A percentile compares a stretch with the other conserved stretches of the same genome.
These are phyloP conservation scores for Entelurus aequoreus DNA, from an alignment of 2,113 vertebrate species.

Conservation along the genomic window DNA sequence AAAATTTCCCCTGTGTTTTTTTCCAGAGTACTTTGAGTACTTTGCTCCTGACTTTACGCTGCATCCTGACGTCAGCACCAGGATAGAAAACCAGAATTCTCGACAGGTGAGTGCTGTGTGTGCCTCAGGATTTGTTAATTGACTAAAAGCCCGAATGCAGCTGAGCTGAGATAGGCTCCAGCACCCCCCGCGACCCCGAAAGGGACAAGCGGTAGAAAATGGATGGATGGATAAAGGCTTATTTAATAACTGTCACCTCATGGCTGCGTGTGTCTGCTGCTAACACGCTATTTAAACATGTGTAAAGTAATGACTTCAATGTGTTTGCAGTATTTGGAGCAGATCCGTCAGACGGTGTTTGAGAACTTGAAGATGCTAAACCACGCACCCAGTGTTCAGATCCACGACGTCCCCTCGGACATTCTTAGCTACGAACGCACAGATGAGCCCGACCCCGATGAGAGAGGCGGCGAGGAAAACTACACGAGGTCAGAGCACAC, in stretches of 20 bases:
- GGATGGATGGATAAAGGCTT: too few relatives aligned
- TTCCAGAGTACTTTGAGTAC: conserved; percentile 95
- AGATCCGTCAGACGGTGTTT: conserved; percentile 95
- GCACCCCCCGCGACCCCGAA: too few relatives aligned
- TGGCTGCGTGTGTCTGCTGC: neutral
- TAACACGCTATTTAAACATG: neutral
- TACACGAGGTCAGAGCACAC: conserved; percentile 77
- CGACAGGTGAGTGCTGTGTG: conserved; percentile 77
- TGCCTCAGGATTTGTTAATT: neutral
- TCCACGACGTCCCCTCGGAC: conserved; percentile 94
- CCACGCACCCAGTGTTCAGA: conserved; percentile 96
- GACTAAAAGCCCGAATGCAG: too few relatives aligned
- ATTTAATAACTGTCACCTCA: too few relatives aligned
- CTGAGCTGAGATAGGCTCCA: too few relatives aligned
- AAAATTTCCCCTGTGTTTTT: neutral
- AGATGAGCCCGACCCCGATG: conserved; percentile 90
- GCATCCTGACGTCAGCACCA: conserved; percentile 95
- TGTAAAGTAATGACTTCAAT: neutral
- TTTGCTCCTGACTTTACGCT: conserved; percentile 98
- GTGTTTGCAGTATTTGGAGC: conserved; percentile 85
- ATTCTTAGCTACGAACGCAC: conserved; percentile 90
- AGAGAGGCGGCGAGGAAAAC: conserved; percentile 88
- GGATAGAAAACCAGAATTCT: conserved; percentile 98
- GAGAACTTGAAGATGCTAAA: conserved; percentile 99
- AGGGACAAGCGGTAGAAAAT: too few relatives aligned